A percentile compares a stretch with the other conserved stretches of the same genome.
phyloP scores from a whole-genome alignment of 2,113 vertebrate genomes.

The Rousettus leschenaultii region DNA sequence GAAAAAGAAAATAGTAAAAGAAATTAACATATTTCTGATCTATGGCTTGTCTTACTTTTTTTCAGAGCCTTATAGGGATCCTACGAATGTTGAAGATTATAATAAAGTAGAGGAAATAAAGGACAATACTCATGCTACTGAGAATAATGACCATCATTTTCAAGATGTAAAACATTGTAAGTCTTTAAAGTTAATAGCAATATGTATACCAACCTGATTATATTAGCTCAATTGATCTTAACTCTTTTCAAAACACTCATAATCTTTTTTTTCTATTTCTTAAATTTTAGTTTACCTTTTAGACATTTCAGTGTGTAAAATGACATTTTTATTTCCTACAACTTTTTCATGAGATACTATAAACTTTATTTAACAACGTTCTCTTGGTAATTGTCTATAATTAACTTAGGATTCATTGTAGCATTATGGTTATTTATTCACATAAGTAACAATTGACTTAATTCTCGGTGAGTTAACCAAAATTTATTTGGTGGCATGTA shows the following conservation, averaged over 20 bases:
- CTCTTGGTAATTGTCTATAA: neutral
- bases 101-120: neutral
- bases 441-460: neutral
- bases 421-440: neutral
- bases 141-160: slow-evolving; percentile 22
- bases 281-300: neutral
- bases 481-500: neutral
- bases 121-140: neutral
- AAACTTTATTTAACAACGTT: neutral
- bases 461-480: neutral
- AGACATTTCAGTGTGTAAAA: neutral
- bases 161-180: slow-evolving; percentile 65
- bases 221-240: neutral
- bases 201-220: neutral
- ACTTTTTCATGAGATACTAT: neutral
- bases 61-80: neutral
- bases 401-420: neutral
- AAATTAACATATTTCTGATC: neutral
- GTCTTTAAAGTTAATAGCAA: slow-evolving; percentile 35
- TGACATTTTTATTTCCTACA: neutral
- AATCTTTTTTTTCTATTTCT: neutral
- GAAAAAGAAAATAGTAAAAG: neutral
- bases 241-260: neutral
- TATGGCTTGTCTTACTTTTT: neutral
- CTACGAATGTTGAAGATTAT: neutral